Evolutionary conservation across 1,140 invertebrate genomes (phyloP), one percentile per base, ranked within the genome.

Genomic region (Drosophila arawakana): DNA sequence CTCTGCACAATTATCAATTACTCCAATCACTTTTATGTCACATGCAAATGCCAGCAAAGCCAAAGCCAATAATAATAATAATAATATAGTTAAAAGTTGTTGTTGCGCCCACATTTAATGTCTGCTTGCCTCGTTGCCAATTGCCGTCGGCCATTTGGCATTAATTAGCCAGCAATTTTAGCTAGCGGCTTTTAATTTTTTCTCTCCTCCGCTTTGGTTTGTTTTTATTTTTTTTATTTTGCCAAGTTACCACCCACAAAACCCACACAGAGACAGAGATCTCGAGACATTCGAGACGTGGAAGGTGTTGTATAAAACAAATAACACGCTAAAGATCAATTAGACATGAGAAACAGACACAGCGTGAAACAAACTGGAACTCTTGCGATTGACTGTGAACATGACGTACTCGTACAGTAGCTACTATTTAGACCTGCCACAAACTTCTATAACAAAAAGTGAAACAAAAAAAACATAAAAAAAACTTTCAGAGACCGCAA

Each of bases 1-100:
- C 77, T 86, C 77, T 88, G 80, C 73, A 80, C 83, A 86, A 86
- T 86, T 86, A 86, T 86, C 83, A 86, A 86, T 88, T 86, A 86
- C 80, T 88, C 83, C 83, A 88, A 86, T 86, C 83, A 83, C 83
- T 86, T 86, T 80, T 86, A 86, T 86, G 83, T 86, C 84, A 86
- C 83, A 86, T 86, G 83, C 83, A 86, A 86, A 76, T 76, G 73
- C 61, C 73, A 76, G 43, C 49, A 52, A 30, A 55, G 58, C 58
- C 66, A 70, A 61, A 62, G 66, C 72, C 72, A 67, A 67, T 67
- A 62, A 50, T 49, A 71, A 63, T 71, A 74, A 74, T 74, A 75
- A 75, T 75, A 75, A 70, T 75, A 75, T 71, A 74, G 72, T 74
- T 74, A 70, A 46, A 74, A 70, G 73, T 71, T 50, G 73, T 15